Percentiles rank a stretch among this genome's conserved stretches.
These are phyloP conservation scores for Unio delphinus DNA, from an alignment of 2,888 invertebrate species.

Conservation along the genomic window DNA sequence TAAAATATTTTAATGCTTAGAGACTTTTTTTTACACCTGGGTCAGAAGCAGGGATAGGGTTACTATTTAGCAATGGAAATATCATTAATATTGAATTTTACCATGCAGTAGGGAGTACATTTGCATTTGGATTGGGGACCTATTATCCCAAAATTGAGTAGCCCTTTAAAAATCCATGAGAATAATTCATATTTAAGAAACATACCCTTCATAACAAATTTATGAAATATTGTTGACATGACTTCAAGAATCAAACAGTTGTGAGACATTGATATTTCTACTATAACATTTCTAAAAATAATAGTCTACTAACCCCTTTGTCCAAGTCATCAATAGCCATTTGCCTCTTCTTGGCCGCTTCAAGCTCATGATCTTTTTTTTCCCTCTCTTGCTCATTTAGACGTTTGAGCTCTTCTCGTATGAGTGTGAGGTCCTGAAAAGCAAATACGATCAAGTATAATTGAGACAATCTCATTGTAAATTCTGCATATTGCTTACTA, in stretches of 20 bases:
- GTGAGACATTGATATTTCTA: neutral
- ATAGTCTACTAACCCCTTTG: constrained; percentile 55
- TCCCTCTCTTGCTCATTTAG: constrained; percentile 59
- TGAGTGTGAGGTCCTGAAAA: constrained; percentile 44
- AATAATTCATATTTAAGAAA: no score
- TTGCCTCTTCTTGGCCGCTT: constrained; percentile 59
- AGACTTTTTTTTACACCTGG: no score
- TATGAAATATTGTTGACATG: neutral
- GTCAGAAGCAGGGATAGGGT: no score
- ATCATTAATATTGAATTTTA: no score
- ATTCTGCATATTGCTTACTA: neutral
- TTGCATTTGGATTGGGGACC: no score
- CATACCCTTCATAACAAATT: neutral
- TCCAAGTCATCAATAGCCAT: constrained; percentile 63
- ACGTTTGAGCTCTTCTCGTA: constrained; percentile 50
- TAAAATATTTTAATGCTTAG: no score
- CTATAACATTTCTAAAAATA: neutral
- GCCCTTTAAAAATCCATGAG: no score
- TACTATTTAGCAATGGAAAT: no score
- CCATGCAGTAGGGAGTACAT: no score
- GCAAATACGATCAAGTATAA: neutral
- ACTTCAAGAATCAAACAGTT: no score
- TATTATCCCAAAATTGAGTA: no score
- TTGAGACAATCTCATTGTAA: neutral
- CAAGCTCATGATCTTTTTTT: constrained; percentile 59